These are phyloP conservation scores for Sinotaia quadrata DNA, from an alignment of 2,888 invertebrate genomes.

Conservation along the genomic window DNA sequence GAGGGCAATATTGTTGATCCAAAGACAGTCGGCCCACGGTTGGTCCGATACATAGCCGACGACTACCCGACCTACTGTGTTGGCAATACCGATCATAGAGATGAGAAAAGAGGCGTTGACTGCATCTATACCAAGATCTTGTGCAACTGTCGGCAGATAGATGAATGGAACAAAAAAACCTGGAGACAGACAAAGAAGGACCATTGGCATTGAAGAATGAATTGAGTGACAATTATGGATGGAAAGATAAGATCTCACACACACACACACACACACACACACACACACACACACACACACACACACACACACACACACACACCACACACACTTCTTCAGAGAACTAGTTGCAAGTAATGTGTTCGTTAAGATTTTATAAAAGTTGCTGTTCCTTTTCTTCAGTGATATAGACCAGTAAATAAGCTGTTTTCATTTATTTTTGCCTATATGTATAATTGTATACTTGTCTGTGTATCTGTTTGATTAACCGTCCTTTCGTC, in stretches of 20 bases:
- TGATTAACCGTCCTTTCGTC: too few species aligned
- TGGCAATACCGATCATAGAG: conserved; percentile 90
- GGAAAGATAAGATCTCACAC: neutral
- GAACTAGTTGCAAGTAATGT: too few species aligned
- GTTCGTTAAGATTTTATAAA: too few species aligned
- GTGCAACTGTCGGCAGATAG: conserved; percentile 83
- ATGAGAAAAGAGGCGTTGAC: conserved; percentile 80
- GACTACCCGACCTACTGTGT: conserved; percentile 91
- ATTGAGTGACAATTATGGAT: too few species aligned
- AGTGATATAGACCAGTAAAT: too few species aligned
- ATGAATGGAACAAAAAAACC: conserved; percentile 92
- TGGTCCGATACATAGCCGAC: conserved; percentile 80
- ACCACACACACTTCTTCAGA: too few species aligned
- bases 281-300: neutral
- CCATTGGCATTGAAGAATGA: too few species aligned
- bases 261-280: neutral
- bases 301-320: neutral
- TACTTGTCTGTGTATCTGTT: too few species aligned
- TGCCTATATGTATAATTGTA: too few species aligned
- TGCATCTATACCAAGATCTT: conserved; percentile 60
- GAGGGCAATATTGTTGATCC: conserved; percentile 91
- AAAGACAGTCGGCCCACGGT: conserved; percentile 87
- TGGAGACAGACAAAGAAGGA: neutral
- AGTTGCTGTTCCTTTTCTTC: too few species aligned
- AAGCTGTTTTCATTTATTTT: too few species aligned